phyloP scores from a whole-genome alignment of 2,888 invertebrate species.

The Drosophila seclusa region DNA sequence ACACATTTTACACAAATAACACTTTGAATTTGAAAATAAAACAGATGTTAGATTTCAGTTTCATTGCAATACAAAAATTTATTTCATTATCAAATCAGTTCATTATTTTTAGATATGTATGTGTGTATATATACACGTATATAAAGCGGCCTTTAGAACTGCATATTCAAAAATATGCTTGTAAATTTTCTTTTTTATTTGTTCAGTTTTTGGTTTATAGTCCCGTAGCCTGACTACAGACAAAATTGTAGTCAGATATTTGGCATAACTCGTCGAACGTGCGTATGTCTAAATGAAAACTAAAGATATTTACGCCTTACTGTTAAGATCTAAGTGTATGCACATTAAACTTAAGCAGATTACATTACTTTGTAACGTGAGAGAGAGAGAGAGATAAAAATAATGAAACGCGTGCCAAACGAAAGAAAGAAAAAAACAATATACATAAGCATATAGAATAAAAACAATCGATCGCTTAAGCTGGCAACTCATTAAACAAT shows the following conservation, averaged over 20 bases:
- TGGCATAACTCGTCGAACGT: constrained; percentile 52
- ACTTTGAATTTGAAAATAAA: constrained; percentile 17
- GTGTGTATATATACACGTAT: constrained; percentile 23
- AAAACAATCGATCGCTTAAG: constrained; percentile 29
- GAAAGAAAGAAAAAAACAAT: constrained; percentile 14
- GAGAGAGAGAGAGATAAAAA: constrained; percentile 25
- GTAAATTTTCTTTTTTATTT: constrained; percentile 42
- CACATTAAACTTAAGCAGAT: constrained; percentile 55
- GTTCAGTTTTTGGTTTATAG: constrained; percentile 53
- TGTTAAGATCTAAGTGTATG: constrained; percentile 60
- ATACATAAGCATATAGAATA: constrained; percentile 2
- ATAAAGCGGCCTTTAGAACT: constrained; percentile 32
- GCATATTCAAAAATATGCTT: constrained; percentile 49
- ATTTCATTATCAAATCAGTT: constrained; percentile 59
- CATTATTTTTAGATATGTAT: constrained; percentile 44
- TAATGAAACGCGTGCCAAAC: constrained; percentile 33
- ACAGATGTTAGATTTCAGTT: constrained; percentile 7
- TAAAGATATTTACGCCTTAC: constrained; percentile 47
- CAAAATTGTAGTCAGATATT: constrained; percentile 55
- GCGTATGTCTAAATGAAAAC: constrained; percentile 56
- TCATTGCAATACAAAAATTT: constrained; percentile 40
- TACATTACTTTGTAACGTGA: constrained; percentile 32
- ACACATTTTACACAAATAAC: not conserved
- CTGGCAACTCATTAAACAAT: constrained; percentile 20
- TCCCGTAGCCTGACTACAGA: constrained; percentile 47